These are phyloP conservation scores for Piscicola geometra DNA, from an alignment of 2,888 invertebrate genomes.

Conservation along the genomic window DNA sequence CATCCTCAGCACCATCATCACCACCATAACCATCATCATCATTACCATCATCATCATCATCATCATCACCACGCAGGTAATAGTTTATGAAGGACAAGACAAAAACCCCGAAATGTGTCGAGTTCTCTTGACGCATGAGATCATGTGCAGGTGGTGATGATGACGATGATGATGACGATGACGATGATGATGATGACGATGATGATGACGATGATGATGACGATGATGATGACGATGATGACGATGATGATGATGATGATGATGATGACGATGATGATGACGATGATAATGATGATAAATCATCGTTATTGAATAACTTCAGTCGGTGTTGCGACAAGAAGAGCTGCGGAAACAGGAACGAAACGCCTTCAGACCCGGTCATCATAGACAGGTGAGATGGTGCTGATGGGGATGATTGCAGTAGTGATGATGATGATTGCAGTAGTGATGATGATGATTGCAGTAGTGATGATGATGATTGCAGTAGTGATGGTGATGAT, in stretches of 20 bases:
- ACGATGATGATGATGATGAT: conserved; percentile 22
- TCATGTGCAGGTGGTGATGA: conserved; percentile 91
- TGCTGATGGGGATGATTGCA: conserved; percentile 2
- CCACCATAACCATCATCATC: background rate
- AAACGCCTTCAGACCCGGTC: background rate
- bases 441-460: conserved; percentile 12
- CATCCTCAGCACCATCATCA: background rate
- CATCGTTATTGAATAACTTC: background rate
- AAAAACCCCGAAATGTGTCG: conserved; percentile 99
- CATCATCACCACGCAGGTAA: conserved; percentile 68
- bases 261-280: conserved; percentile 22
- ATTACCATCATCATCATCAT: background rate
- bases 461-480: conserved; percentile 11
- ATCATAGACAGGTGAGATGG: background rate
- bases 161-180: conserved; percentile 25
- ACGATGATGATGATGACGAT: conserved; percentile 23
- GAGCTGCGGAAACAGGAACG: conserved; percentile 66
- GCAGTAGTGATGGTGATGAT: too few species aligned
- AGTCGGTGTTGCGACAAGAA: conserved; percentile 99
- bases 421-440: background rate
- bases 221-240: conserved; percentile 28
- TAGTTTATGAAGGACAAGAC: conserved; percentile 98
- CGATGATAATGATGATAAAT: conserved; percentile 20
- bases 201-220: conserved; percentile 27
- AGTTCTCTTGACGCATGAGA: conserved; percentile 95